phyloP scores from a whole-genome alignment of 2,113 vertebrate genomes.

The Chaetodon auriga region DNA sequence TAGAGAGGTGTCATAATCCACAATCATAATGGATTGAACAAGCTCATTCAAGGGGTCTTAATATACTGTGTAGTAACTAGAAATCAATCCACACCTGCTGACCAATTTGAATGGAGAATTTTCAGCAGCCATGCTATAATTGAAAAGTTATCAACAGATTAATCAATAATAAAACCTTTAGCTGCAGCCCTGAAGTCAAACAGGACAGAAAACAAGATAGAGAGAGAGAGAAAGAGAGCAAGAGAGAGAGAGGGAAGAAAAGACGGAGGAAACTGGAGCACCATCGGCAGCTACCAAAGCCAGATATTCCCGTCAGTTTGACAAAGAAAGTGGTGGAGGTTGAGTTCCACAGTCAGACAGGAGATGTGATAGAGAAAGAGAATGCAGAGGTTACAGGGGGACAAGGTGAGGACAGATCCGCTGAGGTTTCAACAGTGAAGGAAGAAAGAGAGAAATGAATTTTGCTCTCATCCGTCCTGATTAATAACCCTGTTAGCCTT shows the following conservation, averaged over 20 bases:
- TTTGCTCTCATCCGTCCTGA: conserved; percentile 28
- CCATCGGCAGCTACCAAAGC: background rate
- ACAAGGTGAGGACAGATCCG: conserved; percentile 37
- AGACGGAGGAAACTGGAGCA: background rate
- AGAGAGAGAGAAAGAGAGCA: background rate
- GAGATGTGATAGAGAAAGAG: conserved; percentile 1
- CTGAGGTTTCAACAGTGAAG: conserved; percentile 24
- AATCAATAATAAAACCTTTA: background rate
- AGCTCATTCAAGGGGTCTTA: background rate
- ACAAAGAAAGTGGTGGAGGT: background rate
- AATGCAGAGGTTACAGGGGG: conserved; percentile 23
- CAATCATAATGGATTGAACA: background rate
- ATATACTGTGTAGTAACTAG: background rate
- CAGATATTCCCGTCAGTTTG: background rate
- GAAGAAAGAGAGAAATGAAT: conserved; percentile 34
- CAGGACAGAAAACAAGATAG: background rate
- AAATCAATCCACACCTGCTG: background rate
- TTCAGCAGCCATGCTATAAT: background rate
- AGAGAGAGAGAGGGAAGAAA: background rate
- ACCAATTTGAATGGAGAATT: background rate
- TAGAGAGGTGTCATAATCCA: too few relatives aligned
- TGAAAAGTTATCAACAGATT: background rate
- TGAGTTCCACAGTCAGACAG: conserved; percentile 5
- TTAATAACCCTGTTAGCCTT: conserved; percentile 54
- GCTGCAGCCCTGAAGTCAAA: background rate